phyloP scores from a whole-genome alignment of 2,888 invertebrate species.

The Oscheius sp. region DNA sequence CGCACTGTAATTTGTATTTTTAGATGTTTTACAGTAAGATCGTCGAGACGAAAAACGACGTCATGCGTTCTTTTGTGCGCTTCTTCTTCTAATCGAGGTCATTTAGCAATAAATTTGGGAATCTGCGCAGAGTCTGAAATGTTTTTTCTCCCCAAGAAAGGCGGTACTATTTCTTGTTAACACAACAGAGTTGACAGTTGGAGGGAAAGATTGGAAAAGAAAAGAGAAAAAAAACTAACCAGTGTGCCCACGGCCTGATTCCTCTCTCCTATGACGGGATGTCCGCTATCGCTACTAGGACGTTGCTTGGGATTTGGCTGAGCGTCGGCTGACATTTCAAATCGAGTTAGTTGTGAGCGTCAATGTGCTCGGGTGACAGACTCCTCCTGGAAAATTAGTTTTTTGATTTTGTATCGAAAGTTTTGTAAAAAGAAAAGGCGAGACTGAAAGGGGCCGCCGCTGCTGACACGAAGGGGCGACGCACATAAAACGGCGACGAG shows the following conservation, averaged over 20 bases:
- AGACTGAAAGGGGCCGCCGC: constrained; percentile 12
- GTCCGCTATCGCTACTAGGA: constrained; percentile 38
- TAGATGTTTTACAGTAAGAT: background rate
- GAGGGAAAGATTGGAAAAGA: no score
- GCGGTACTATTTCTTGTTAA: no score
- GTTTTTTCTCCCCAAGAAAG: no score
- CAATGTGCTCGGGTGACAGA: constrained; percentile 51
- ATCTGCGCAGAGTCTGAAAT: no score
- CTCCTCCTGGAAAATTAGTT: constrained; percentile 41
- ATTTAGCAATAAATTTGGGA: no score
- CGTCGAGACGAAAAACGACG: no score
- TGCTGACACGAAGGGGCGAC: background rate
- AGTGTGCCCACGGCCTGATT: constrained; percentile 39
- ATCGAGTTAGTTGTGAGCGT: constrained; percentile 14
- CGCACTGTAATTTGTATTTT: constrained; percentile 60
- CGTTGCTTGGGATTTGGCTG: constrained; percentile 53
- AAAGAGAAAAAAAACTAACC: constrained; percentile 29
- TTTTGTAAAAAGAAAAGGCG: background rate
- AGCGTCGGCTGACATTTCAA: constrained; percentile 51
- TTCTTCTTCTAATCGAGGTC: no score
- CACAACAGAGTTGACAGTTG: no score
- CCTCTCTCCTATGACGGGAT: constrained; percentile 33
- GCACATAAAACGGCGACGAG: constrained; percentile 23
- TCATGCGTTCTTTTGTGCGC: no score
- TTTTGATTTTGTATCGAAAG: background rate